Percentiles rank a stretch among this genome's conserved stretches.
Conservation (phyloP, 2,888 invertebrate genomes). For the Julus scanicus region DNA sequence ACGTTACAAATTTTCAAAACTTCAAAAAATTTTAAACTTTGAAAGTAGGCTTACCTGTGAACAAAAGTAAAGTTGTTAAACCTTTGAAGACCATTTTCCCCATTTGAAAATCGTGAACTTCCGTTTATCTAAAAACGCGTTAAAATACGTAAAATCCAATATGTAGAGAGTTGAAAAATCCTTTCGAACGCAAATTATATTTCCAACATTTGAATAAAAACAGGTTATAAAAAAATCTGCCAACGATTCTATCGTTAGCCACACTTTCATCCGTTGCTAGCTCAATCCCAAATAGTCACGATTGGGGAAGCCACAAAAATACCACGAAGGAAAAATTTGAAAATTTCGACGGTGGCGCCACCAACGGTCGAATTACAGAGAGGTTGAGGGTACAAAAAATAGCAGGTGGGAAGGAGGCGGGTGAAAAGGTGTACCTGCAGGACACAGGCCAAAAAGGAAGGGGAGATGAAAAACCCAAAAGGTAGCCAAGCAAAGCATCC, state of each 20-base stretch:
- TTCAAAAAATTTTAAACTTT: background rate
- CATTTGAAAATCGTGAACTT: background rate
- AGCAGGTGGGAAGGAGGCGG: constrained; percentile 21
- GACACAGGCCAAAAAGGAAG: background rate
- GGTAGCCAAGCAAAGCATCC: constrained; percentile 19
- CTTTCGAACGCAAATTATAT: background rate
- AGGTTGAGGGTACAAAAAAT: constrained; percentile 7
- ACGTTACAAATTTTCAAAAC: no score
- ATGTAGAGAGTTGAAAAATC: background rate
- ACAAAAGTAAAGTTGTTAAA: constrained; percentile 15
- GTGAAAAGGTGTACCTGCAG: background rate
- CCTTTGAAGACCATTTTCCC: background rate
- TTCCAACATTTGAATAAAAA: background rate
- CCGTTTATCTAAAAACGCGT: background rate
- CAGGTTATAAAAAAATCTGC: background rate
- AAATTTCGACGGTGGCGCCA: background rate
- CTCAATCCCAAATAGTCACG: background rate
- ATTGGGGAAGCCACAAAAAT: background rate
- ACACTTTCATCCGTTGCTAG: background rate
- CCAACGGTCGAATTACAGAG: background rate
- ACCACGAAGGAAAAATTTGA: background rate
- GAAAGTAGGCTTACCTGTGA: constrained; percentile 22
- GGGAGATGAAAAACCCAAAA: background rate
- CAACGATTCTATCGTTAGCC: background rate
- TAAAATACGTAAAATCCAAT: background rate